These are phyloP conservation scores for Eristalis intricaria DNA, from an alignment of 2,888 invertebrate genomes.

Conservation along the genomic window DNA sequence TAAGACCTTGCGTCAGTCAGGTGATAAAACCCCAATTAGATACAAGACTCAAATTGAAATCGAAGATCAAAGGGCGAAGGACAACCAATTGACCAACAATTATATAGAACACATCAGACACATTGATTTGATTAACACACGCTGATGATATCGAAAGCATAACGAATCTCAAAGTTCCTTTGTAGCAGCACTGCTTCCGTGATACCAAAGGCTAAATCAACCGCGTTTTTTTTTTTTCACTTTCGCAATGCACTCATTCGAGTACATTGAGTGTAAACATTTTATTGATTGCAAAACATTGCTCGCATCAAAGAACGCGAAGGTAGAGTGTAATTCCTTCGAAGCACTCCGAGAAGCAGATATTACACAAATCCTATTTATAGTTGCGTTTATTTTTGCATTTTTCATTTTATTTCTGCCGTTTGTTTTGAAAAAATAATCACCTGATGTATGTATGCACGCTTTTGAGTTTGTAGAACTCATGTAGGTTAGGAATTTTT, in stretches of 20 bases:
- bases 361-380: conserved; percentile 45
- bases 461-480: conserved; percentile 36
- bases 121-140: neutral
- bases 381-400: conserved; percentile 50
- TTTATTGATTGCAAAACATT: conserved; percentile 24
- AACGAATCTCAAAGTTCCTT: neutral
- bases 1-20: too few species aligned
- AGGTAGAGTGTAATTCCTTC: conserved; percentile 2
- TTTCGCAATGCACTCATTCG: conserved; percentile 8
- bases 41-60: neutral
- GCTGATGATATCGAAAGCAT: neutral
- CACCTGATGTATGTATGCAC: conserved; percentile 37
- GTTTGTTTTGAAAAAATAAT: conserved; percentile 37
- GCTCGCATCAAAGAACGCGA: conserved; percentile 16
- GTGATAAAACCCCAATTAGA: neutral
- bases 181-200: neutral
- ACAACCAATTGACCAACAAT: neutral
- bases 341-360: conserved; percentile 3
- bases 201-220: neutral
- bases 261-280: conserved; percentile 24
- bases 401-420: conserved; percentile 8
- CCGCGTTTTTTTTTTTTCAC: neutral
- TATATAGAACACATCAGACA: neutral
- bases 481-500: neutral
- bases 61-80: neutral